Percentiles rank a stretch among this genome's conserved stretches.
Evolutionary conservation across 2,797 vertebrate genomes (phyloP).

Genomic region (Passerculus sandwichensis): DNA sequence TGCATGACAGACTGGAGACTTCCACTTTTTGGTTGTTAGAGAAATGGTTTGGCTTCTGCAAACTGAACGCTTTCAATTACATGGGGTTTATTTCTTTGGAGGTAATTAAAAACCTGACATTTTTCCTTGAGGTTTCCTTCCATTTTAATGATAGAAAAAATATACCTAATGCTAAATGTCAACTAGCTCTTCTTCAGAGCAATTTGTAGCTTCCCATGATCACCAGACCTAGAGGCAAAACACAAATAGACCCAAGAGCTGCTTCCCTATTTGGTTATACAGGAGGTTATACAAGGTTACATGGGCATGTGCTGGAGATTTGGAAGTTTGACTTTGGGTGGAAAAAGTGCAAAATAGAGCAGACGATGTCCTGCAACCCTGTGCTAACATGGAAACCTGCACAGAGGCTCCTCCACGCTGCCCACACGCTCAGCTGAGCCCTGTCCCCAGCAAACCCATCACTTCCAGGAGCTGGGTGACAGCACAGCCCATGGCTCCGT

Average conservation of each 20-base stretch:
- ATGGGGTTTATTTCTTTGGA: background rate
- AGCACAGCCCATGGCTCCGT: background rate
- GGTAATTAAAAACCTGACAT: conserved; percentile 22
- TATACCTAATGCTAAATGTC: background rate
- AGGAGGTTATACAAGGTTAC: background rate
- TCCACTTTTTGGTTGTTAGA: background rate
- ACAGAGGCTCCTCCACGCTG: background rate
- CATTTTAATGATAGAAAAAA: background rate
- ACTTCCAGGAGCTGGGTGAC: conserved; percentile 12
- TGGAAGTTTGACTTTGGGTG: background rate
- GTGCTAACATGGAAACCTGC: background rate
- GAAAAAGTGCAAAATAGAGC: background rate
- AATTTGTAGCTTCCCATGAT: background rate
- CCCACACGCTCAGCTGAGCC: background rate
- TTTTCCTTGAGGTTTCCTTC: background rate
- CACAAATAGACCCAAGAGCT: background rate
- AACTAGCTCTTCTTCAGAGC: background rate
- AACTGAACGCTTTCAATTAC: background rate
- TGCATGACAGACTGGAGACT: background rate
- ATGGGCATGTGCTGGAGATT: background rate
- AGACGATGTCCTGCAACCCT: rapidly evolving
- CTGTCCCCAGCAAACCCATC: conserved; percentile 6
- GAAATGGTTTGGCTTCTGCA: background rate
- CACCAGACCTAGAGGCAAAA: background rate
- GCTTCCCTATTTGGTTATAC: background rate